Base-by-base conservation (phyloP, 2,888 invertebrate genomes). In the Drosophila nr. perissopoda region DNA sequence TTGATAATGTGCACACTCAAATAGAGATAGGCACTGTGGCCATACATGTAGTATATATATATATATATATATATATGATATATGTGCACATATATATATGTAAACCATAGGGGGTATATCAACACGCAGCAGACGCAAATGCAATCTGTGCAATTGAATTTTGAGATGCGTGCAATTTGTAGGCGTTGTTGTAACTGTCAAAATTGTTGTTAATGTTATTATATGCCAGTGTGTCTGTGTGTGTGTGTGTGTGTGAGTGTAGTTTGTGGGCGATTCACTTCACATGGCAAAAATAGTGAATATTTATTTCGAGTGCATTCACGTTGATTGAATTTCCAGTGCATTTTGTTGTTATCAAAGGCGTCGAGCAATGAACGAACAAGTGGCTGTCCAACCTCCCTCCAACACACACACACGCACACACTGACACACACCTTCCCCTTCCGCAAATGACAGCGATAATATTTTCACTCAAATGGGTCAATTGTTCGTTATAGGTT, bases 401-500 rank as follows among this genome's bases (percentile, higher is more conserved):
- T 11, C 25, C 33, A 10, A 10, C 48, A n/a, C 27, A 11, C 11
- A 34, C 38, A 10, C 21, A 21, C 29, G 6, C 16, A n/a, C 21
- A 11, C 10, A 33, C 33, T 11, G 16, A n/a, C 29, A 1, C 33
- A 38, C 21, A 25, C 49, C 18, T 10, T 57, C 21, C 10, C 29
- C 16, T 18, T 34, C 53, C 27, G 49, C 25, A 38, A n/a, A 49
- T 52, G 45, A 10, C 48, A 48, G 51, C 49, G 59, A 63, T 59
- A 62, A 62, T 56, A 74, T 73, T 66, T 71, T 54, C 65, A 64
- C 77, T 45, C 45, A 81, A 80, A 80, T 81, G 62, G 80, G 80
- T 81, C 80, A 81, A 83, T 83, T 81, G 81, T 73, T 83, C 67
- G 66, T 77, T 83, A 80, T 83, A 80, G 78, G 69, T 80, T 77